phyloP scores from a whole-genome alignment of 2,113 vertebrate species.

The Petrocephalus microphthalmus region DNA sequence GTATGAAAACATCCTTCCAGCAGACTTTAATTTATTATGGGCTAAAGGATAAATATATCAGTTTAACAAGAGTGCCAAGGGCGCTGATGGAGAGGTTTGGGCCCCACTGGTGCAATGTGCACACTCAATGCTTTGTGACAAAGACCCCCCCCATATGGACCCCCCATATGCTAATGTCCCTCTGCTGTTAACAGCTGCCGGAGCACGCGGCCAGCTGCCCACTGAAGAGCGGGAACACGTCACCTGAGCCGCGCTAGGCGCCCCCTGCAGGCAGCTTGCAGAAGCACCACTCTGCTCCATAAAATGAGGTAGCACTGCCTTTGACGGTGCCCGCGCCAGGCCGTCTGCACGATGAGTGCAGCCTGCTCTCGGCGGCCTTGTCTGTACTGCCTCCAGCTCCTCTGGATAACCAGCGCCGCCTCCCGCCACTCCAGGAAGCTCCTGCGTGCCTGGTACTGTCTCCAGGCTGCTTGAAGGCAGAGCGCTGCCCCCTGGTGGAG shows the following conservation, averaged over 20 bases:
- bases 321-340: conserved; percentile 71
- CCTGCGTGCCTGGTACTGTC: conserved; percentile 65
- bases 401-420: conserved; percentile 74
- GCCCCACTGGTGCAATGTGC: neutral
- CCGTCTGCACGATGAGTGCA: conserved; percentile 72
- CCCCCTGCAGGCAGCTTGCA: conserved; percentile 73
- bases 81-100: neutral
- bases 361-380: conserved; percentile 53
- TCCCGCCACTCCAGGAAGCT: conserved; percentile 64
- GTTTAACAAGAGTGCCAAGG: neutral
- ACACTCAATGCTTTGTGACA: neutral
- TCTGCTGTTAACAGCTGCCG: neutral
- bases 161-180: neutral
- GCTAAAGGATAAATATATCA: neutral
- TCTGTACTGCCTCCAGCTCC: conserved; percentile 63
- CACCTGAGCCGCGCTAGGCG: conserved; percentile 76
- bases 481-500: conserved; percentile 62
- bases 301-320: conserved; percentile 54
- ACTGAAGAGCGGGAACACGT: neutral
- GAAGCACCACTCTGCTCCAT: conserved; percentile 50
- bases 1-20: neutral
- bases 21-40: neutral
- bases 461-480: conserved; percentile 78
- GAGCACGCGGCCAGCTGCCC: neutral
- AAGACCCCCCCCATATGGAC: neutral